phyloP scores from a whole-genome alignment of 2,888 invertebrate species.

The Sarcophaga carnaria region DNA sequence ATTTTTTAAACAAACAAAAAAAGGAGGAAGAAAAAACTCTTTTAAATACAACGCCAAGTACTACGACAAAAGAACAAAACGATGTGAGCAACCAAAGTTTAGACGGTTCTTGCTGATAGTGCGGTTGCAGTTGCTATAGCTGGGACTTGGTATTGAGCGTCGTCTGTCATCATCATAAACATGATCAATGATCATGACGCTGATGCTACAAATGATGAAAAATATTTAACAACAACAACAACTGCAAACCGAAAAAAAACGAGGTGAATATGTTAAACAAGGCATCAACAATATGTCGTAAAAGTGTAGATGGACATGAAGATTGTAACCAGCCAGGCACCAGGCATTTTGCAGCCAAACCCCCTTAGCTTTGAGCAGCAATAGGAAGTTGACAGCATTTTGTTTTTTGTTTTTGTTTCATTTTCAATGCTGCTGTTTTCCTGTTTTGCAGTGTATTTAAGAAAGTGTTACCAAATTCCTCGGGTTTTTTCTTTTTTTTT shows the following conservation, averaged over 20 bases:
- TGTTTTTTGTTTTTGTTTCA: not conserved
- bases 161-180: slow-evolving; percentile 79
- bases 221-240: slow-evolving; percentile 72
- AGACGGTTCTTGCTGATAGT: not conserved
- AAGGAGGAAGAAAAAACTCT: not conserved
- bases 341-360: not conserved
- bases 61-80: not conserved
- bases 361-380: not conserved
- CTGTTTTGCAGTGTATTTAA: no score
- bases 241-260: slow-evolving; percentile 37
- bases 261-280: slow-evolving; percentile 78
- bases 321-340: not conserved
- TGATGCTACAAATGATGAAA: slow-evolving; percentile 81
- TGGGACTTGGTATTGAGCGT: not conserved
- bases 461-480: no score
- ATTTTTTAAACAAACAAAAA: not conserved
- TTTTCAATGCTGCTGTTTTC: no score
- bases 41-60: slow-evolving; percentile 9
- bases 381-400: not conserved
- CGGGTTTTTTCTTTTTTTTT: not conserved
- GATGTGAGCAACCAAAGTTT: no score
- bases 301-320: slow-evolving; percentile 53
- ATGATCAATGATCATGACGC: slow-evolving; percentile 81
- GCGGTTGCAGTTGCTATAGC: not conserved
- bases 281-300: slow-evolving; percentile 79